A percentile compares a stretch with the other conserved stretches of the same genome.
Evolutionary conservation across 2,113 vertebrate species (phyloP).

Genomic region (Pollachius pollachius): DNA sequence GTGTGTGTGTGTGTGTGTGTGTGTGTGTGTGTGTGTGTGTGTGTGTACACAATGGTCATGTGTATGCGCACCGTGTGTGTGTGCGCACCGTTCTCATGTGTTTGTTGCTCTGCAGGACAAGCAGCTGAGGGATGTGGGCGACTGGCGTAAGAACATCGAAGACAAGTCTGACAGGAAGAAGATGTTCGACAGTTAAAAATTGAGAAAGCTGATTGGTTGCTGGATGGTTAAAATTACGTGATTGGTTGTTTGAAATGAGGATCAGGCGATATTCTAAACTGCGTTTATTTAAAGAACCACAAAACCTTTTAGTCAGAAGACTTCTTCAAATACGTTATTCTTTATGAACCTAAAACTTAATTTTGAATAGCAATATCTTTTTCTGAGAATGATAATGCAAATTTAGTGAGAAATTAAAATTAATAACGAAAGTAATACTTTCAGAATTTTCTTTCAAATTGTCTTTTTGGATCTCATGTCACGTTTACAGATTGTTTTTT

Average conservation of each 20-base stretch:
- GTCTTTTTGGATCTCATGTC: too few relatives aligned
- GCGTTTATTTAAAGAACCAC: conserved; percentile 39
- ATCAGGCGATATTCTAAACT: conserved; percentile 37
- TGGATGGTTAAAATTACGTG: too few relatives aligned
- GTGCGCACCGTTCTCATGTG: too few relatives aligned
- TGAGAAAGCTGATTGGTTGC: too few relatives aligned
- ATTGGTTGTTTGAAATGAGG: conserved; percentile 18
- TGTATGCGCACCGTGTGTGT: too few relatives aligned
- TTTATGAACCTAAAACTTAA: background rate
- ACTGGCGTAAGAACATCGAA: conserved; percentile 99
- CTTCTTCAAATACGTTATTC: background rate
- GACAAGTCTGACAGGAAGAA: conserved; percentile 98
- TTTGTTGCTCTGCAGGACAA: conserved; percentile 73
- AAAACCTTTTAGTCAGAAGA: conserved; percentile 7
- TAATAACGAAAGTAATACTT: too few relatives aligned
- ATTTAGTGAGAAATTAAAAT: background rate
- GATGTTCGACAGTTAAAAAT: conserved; percentile 88
- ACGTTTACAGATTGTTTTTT: too few relatives aligned
- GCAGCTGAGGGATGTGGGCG: conserved; percentile 85
- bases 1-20: too few relatives aligned
- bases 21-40: too few relatives aligned
- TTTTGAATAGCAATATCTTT: background rate
- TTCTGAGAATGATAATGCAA: background rate
- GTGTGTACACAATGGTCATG: too few relatives aligned
- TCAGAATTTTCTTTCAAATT: too few relatives aligned